Percentiles rank a stretch among this genome's conserved stretches.
Evolutionary conservation across 2,888 invertebrate genomes (phyloP).

Genomic region (Harpagoxenus sublaevis): DNA sequence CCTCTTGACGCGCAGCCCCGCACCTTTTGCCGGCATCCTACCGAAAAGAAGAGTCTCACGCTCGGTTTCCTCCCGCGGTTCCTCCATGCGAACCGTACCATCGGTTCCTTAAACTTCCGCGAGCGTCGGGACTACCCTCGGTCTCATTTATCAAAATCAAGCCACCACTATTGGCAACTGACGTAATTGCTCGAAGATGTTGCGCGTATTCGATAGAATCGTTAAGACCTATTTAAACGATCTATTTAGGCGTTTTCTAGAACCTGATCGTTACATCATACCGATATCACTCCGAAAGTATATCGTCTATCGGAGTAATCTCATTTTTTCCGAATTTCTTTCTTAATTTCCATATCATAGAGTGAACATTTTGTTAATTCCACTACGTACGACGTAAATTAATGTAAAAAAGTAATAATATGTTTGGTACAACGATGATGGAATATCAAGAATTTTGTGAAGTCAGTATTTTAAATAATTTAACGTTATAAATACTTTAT

Average conservation of each 20-base stretch:
- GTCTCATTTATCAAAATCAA: constrained; percentile 82
- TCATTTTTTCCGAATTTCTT: neutral
- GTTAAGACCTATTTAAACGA: constrained; percentile 44
- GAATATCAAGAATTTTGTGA: neutral
- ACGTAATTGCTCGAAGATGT: constrained; percentile 68
- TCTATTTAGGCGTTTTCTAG: constrained; percentile 32
- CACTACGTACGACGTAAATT: neutral
- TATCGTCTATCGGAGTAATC: neutral
- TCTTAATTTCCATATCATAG: neutral
- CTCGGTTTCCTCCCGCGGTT: constrained; percentile 74
- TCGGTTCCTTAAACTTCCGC: constrained; percentile 83
- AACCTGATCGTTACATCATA: neutral
- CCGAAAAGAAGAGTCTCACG: constrained; percentile 76
- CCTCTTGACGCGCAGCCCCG: constrained; percentile 59
- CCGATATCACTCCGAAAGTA: neutral
- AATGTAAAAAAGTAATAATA: neutral
- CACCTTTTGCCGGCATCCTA: constrained; percentile 62
- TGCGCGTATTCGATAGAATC: constrained; percentile 47
- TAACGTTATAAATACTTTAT: neutral
- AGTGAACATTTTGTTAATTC: neutral
- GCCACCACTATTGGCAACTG: constrained; percentile 69
- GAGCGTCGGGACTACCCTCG: constrained; percentile 57
- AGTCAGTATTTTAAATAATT: neutral
- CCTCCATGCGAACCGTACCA: constrained; percentile 81
- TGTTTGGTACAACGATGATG: neutral